phyloP scores from a whole-genome alignment of 1,140 invertebrate species.

The Cecropterus lyciades region DNA sequence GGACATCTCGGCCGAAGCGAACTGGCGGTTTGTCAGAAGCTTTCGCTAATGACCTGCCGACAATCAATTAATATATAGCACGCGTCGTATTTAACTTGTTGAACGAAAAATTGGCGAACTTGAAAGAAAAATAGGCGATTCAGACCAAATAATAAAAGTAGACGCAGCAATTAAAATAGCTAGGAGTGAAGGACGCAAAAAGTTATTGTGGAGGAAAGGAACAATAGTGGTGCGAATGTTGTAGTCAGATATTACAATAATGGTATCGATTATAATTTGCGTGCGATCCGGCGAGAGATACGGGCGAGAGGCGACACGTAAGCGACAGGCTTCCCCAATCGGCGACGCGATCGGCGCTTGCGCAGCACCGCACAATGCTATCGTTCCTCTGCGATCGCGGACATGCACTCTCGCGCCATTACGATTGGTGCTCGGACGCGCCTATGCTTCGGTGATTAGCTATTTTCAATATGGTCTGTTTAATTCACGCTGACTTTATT shows the following conservation, averaged over 20 bases:
- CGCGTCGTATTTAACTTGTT: slow-evolving; percentile 25
- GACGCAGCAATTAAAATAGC: slow-evolving; percentile 41
- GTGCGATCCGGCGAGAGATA: slow-evolving; percentile 77
- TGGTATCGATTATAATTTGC: slow-evolving; percentile 84
- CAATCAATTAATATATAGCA: slow-evolving; percentile 35
- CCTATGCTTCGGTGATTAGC: slow-evolving; percentile 71
- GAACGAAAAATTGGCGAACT: slow-evolving; percentile 9
- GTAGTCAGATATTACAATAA: slow-evolving; percentile 79
- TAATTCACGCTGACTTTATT: slow-evolving; percentile 33
- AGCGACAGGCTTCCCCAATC: slow-evolving; percentile 78
- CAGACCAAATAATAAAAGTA: neutral
- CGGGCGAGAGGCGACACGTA: slow-evolving; percentile 72
- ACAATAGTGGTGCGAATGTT: slow-evolving; percentile 79
- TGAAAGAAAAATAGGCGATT: no score
- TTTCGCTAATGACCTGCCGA: slow-evolving; percentile 42
- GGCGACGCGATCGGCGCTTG: slow-evolving; percentile 73
- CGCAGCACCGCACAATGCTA: slow-evolving; percentile 74
- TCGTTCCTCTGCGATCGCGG: slow-evolving; percentile 73
- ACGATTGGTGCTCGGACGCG: slow-evolving; percentile 68
- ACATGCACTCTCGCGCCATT: slow-evolving; percentile 77
- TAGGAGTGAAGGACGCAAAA: slow-evolving; percentile 31
- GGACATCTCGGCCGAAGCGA: slow-evolving; percentile 47
- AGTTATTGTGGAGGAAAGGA: slow-evolving; percentile 52
- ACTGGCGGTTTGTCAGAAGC: slow-evolving; percentile 48
- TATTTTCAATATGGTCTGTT: slow-evolving; percentile 54